A percentile compares a stretch with the other conserved stretches of the same genome.
Conservation (phyloP, 2,113 vertebrate genomes). For the Triplophysa siluroides region DNA sequence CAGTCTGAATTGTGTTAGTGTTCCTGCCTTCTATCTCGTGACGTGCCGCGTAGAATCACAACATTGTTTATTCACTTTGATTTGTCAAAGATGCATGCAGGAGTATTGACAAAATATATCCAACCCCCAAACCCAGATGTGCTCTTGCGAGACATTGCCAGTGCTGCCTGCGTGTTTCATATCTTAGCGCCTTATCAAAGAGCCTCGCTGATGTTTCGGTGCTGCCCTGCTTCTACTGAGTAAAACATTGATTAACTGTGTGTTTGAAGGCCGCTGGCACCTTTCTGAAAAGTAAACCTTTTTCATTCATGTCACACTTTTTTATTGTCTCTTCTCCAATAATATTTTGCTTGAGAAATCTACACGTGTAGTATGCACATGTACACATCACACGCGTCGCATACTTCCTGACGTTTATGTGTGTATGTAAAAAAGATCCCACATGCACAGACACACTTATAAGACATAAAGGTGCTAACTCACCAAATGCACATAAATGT, state of each 20-base stretch:
- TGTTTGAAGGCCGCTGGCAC: background rate
- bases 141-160: slow-evolving; percentile 50
- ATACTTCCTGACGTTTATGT: background rate
- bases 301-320: background rate
- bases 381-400: background rate
- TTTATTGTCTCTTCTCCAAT: background rate
- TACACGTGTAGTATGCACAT: background rate
- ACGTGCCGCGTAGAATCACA: slow-evolving; percentile 68
- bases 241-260: background rate
- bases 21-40: slow-evolving; percentile 74
- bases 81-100: slow-evolving; percentile 76
- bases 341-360: background rate
- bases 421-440: background rate
- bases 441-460: background rate
- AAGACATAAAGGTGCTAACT: background rate
- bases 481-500: slow-evolving; percentile 12
- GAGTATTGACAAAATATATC: slow-evolving; percentile 78
- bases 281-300: background rate
- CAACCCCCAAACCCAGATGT: slow-evolving; percentile 51
- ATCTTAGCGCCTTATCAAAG: slow-evolving; percentile 1
- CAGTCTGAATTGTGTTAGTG: slow-evolving; percentile 74
- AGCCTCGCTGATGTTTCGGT: background rate
- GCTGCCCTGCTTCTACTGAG: background rate
- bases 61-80: slow-evolving; percentile 84
- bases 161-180: slow-evolving; percentile 51